Evolutionary conservation across 1,140 invertebrate genomes (phyloP).

Genomic region (Drosophila nannoptera): DNA sequence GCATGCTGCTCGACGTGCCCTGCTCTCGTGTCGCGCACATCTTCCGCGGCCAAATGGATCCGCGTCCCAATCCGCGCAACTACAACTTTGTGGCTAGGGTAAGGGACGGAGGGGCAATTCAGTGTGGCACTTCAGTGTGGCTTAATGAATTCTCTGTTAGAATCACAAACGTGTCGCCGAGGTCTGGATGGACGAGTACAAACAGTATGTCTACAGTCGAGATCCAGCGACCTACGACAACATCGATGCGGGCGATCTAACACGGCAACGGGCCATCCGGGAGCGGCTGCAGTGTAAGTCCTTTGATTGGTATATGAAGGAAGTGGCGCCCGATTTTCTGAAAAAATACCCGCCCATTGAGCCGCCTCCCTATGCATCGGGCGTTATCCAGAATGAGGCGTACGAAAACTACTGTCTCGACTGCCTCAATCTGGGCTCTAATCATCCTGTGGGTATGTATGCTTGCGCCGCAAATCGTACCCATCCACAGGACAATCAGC

Average conservation of each 20-base stretch:
- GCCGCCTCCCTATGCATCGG: conserved; percentile 85
- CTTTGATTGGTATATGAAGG: conserved; percentile 92
- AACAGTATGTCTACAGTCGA: conserved; percentile 85
- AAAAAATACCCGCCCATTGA: conserved; percentile 89
- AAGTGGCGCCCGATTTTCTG: conserved; percentile 88
- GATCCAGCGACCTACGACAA: conserved; percentile 82
- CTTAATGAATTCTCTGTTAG: conserved; percentile 53
- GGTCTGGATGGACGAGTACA: conserved; percentile 95
- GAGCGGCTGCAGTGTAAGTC: conserved; percentile 87
- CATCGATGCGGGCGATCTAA: conserved; percentile 85
- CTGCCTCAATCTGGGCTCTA: conserved; percentile 82
- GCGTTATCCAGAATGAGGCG: conserved; percentile 85
- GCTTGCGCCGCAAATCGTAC: conserved; percentile 55
- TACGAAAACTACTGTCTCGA: conserved; percentile 88
- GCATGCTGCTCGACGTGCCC: conserved; percentile 92
- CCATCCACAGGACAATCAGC: conserved; percentile 61
- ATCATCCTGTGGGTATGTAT: conserved; percentile 83
- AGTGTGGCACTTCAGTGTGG: no score
- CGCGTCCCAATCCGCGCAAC: conserved; percentile 90
- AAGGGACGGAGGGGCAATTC: background rate
- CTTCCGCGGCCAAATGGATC: conserved; percentile 83
- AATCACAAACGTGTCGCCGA: conserved; percentile 89
- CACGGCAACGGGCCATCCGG: conserved; percentile 84
- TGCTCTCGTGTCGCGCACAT: conserved; percentile 98
- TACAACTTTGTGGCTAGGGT: conserved; percentile 67